Base-by-base conservation (phyloP, 2,797 vertebrate genomes). In the Lagothrix lagotricha region DNA sequence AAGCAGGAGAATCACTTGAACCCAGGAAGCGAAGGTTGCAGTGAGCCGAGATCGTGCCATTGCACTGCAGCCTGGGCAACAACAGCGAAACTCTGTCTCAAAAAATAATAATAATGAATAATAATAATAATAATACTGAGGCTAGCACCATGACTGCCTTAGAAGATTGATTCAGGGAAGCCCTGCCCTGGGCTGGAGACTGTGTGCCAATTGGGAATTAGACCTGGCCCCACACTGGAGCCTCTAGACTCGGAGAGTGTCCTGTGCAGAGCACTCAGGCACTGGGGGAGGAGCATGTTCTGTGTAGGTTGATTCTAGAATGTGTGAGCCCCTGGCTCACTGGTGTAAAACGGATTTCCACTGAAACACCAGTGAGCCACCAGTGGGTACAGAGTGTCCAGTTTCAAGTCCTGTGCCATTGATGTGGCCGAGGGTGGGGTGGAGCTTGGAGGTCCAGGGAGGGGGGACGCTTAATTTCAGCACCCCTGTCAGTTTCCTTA, bases 41-140 rank as follows among this genome's bases (percentile, higher is more conserved):
- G 61, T 17, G 30, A 64, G 30, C 61, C 17, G 30, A 17, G 61
- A n/a, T 64, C 7, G 0, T 4, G 0, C 30, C 61, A n/a, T 17
- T 33, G 61, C 7, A 64, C 61, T 64, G 30, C 30, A 64, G 15
- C 61, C 30, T 64, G 61, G 30, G 61, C 61, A 64, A 64, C 30
- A 64, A 64, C 7, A 64, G 61, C 3, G 30, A 64, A 64, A 64
- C 1, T 64, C 14, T 6, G 0, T 64, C 30, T 64, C 61, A 64
- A 15, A 64, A 30, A 64, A 30, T 7, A 28, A 28, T 2, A 58
- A 12, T 12, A 28, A 58, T 33, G 11, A 15, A 7, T 3, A 88
- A 61, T 52, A 52, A 52, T 50, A 17, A 75, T 54, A 20, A 76
- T n/a, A 64, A 83, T 12, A 36, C 79, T 30, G 33, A 84, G 19